These are phyloP conservation scores for Haliclona indistincta DNA, from an alignment of 37 sponge, comb jelly and placozoan genomes.

Conservation along the genomic window DNA sequence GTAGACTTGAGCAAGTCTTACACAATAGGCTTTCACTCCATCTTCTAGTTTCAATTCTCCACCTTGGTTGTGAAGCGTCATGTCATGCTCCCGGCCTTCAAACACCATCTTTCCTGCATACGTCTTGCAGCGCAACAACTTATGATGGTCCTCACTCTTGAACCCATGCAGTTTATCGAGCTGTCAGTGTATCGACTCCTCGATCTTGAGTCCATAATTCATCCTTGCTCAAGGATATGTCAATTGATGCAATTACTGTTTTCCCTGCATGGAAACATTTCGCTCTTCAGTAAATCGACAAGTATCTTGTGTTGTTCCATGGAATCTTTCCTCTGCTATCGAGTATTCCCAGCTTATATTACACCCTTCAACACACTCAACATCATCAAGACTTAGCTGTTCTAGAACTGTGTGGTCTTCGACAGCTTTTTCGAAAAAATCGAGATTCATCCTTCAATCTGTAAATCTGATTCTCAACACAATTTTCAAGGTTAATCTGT, in stretches of 20 bases:
- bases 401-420: neutral
- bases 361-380: conserved; percentile 11
- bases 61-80: no score
- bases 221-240: neutral
- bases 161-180: conserved; percentile 7
- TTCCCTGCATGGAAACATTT: no score
- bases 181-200: conserved; percentile 8
- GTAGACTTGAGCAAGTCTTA: no score
- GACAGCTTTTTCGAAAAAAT: conserved; percentile 7
- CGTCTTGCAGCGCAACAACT: neutral
- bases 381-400: neutral
- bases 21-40: no score
- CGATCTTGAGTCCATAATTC: conserved; percentile 14
- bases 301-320: neutral
- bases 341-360: conserved; percentile 6
- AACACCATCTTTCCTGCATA: conserved; percentile 5
- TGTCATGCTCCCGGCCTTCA: no score
- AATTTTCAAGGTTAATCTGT: neutral
- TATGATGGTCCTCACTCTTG: conserved; percentile 7
- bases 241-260: conserved; percentile 11
- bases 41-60: no score
- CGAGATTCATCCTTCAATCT: conserved; percentile 21
- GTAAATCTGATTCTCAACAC: conserved; percentile 5
- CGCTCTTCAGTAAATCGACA: conserved; percentile 7
- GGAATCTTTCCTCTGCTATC: neutral